Base-by-base conservation (phyloP, 1,140 invertebrate genomes). In the Tetramorium parvispinum region DNA sequence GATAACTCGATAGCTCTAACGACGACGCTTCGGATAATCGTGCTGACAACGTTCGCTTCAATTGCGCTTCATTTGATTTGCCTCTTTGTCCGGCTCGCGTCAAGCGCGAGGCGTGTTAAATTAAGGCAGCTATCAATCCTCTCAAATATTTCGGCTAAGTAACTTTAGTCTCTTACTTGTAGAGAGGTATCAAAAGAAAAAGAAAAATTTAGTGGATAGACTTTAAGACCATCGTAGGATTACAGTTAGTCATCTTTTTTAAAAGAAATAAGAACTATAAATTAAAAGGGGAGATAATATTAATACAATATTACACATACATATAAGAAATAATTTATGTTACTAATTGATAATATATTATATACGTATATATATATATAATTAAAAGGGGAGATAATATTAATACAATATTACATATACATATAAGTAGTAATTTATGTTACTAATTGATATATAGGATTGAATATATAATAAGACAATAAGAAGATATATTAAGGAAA, bases 1-100 rank as follows among this genome's bases (percentile, higher is more conserved):
- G 76, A 89, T 89, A 89, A 89, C 55, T 86, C 43, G 61, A 37
- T 70, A 86, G 87, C 61, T 88, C 78, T 86, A 89, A 82, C 70
- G 61, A 63, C 40, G 76, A 77, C 55, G 61, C 24, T 61, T 43
- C 5, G 16, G 24, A 32, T 78, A 86, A 88, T 68, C 53, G 37
- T 51, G 46, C 24, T 68, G n/a, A 75, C 66, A 75, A 13, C 46
- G 18, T 70, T 86, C 55, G 73, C 59, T 88, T 89, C 76, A 88
- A 89, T 61, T 79, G 71, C 75, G 24, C 43, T 61, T 61, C 66
- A 68, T 46, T 73, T 66, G 16, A 85, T 78, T 85, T 53, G 37
- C 32, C 46, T 63, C 57, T 85, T 88, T 78, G 66, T 88, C 66
- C 40, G n/a, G 7, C 21, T 88, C 21, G 37, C 24, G n/a, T 43